Evolutionary conservation across 2,797 vertebrate species (phyloP).

Genomic region (Mormyrus hasselquistii): DNA sequence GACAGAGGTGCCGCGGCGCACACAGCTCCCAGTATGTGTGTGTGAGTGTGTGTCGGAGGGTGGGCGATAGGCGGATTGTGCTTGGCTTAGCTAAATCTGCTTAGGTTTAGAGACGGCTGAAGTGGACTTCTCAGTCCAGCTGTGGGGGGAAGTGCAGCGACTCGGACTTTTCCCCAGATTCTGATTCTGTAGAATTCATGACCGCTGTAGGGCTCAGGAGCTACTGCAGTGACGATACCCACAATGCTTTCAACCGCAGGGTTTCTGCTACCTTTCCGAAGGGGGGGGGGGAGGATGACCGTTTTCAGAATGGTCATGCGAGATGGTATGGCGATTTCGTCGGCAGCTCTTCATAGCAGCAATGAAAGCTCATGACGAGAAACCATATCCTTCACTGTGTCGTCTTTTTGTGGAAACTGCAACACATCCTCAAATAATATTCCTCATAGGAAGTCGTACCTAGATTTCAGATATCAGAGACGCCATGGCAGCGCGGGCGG

Average conservation of each 20-base stretch:
- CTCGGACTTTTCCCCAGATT: background rate
- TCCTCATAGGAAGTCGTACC: background rate
- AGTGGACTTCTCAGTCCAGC: background rate
- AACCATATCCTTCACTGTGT: background rate
- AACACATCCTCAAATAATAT: background rate
- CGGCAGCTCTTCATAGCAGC: background rate
- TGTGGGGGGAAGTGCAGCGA: background rate
- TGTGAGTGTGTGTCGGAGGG: background rate
- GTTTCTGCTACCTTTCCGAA: background rate
- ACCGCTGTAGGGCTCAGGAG: background rate
- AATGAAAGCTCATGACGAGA: background rate
- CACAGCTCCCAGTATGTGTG: background rate
- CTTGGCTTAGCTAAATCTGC: conserved; percentile 5
- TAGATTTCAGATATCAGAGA: background rate
- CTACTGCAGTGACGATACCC: background rate
- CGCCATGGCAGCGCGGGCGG: background rate
- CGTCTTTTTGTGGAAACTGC: background rate
- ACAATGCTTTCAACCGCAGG: background rate
- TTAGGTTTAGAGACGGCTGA: background rate
- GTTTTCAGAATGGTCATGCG: background rate
- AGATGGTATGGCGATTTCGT: background rate
- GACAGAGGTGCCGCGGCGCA: background rate
- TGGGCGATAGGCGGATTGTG: background rate
- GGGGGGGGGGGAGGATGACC: background rate
- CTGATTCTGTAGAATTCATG: background rate